A percentile compares a stretch with the other conserved stretches of the same genome.
phyloP scores from a whole-genome alignment of 35 echinoderm and acorn worm genomes.

The Patiria miniata region DNA sequence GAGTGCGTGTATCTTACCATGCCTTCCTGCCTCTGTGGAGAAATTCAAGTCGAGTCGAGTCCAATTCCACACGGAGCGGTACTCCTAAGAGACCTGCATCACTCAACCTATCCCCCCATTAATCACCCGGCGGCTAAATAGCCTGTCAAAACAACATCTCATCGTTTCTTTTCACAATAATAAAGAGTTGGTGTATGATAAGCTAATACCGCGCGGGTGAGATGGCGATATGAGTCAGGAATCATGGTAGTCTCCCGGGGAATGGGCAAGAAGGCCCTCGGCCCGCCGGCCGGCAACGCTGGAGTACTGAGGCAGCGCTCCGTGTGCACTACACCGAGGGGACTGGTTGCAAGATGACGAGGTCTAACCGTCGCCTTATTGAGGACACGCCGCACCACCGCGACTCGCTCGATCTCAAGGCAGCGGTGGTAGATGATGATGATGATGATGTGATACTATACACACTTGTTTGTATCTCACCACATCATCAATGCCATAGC shows the following conservation, averaged over 20 bases:
- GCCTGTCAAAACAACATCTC: conserved; percentile 23
- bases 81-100: conserved; percentile 16
- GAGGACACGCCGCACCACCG: not conserved
- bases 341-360: not conserved
- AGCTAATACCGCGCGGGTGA: not conserved
- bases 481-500: not conserved
- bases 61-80: not conserved
- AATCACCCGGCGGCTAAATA: conserved; percentile 11
- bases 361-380: not conserved
- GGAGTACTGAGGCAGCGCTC: not conserved
- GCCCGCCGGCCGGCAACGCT: not conserved
- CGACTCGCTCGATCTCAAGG: too few relatives aligned
- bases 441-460: too few relatives aligned
- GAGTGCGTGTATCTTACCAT: not conserved
- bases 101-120: conserved; percentile 10
- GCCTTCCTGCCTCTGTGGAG: not conserved
- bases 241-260: not conserved
- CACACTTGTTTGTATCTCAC: conserved; percentile 4
- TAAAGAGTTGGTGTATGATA: conserved; percentile 1
- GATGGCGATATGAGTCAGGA: not conserved
- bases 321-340: too few relatives aligned
- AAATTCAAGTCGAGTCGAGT: conserved; percentile 4
- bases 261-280: not conserved
- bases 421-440: too few relatives aligned
- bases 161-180: conserved; percentile 13